These are phyloP conservation scores for Coleophora deauratella DNA, from an alignment of 2,888 invertebrate species.

Conservation along the genomic window DNA sequence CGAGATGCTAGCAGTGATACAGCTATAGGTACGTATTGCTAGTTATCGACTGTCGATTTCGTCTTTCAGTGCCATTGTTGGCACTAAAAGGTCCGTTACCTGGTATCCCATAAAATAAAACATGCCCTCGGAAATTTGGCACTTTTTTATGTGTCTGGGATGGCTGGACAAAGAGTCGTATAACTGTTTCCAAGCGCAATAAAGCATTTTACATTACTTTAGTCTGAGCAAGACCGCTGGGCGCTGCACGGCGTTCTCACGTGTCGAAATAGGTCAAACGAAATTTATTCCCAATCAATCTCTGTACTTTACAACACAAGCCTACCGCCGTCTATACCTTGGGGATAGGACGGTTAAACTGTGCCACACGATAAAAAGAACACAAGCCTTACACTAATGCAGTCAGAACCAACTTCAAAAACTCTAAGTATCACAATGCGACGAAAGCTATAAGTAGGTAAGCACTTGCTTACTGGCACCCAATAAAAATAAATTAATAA, in stretches of 20 bases:
- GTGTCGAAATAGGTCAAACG: constrained; percentile 45
- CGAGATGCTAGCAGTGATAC: too few species aligned
- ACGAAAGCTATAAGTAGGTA: too few species aligned
- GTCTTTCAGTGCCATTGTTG: not conserved
- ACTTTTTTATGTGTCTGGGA: constrained; percentile 60
- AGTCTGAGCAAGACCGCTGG: constrained; percentile 12
- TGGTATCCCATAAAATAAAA: constrained; percentile 46
- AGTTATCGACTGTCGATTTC: too few species aligned
- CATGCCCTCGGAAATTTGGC: constrained; percentile 39
- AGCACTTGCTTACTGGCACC: too few species aligned
- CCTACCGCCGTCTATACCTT: too few species aligned
- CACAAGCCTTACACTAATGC: too few species aligned
- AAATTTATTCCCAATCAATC: constrained; percentile 8
- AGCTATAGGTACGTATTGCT: too few species aligned
- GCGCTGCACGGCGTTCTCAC: constrained; percentile 24
- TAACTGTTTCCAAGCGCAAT: constrained; percentile 45
- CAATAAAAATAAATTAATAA: too few species aligned
- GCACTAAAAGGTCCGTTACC: constrained; percentile 37
- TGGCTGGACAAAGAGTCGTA: constrained; percentile 47
- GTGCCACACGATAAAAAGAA: too few species aligned
- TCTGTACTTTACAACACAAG: not conserved
- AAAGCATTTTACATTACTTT: constrained; percentile 50
- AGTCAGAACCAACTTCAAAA: too few species aligned
- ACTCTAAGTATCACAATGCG: too few species aligned
- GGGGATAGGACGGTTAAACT: too few species aligned